Evolutionary conservation across 1,140 invertebrate species (phyloP).

Genomic region (Vollenhovia emeryi): DNA sequence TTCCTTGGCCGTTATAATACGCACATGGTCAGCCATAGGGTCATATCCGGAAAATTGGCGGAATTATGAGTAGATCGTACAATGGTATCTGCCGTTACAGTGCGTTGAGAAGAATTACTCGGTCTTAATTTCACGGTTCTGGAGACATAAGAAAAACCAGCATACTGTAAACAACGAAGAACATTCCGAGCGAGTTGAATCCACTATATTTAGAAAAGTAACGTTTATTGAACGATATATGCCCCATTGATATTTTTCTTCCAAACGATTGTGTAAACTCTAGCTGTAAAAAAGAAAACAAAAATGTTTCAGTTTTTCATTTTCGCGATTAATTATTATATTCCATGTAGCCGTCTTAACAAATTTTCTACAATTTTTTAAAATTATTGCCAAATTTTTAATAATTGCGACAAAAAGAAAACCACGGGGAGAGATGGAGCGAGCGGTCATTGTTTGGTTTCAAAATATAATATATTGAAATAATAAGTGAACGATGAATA

Average conservation of each 20-base stretch:
- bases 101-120: neutral
- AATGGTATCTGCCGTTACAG: neutral
- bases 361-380: neutral
- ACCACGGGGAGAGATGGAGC: neutral
- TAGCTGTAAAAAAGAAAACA: neutral
- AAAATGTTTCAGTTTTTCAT: neutral
- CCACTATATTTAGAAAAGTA: slow-evolving; percentile 18
- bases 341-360: neutral
- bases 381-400: neutral
- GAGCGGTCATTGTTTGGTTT: neutral
- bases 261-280: neutral
- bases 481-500: neutral
- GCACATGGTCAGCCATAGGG: slow-evolving; percentile 1
- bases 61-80: slow-evolving; percentile 5
- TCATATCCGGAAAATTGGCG: slow-evolving; percentile 42
- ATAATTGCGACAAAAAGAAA: neutral
- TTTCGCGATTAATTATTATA: neutral
- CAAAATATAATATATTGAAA: neutral
- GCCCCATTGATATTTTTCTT: neutral
- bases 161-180: neutral
- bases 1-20: slow-evolving; percentile 10
- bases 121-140: slow-evolving; percentile 52
- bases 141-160: slow-evolving; percentile 14
- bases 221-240: slow-evolving; percentile 2
- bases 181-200: neutral